phyloP scores from a whole-genome alignment of 2,797 vertebrate genomes.

The Rhynchonycteris naso region DNA sequence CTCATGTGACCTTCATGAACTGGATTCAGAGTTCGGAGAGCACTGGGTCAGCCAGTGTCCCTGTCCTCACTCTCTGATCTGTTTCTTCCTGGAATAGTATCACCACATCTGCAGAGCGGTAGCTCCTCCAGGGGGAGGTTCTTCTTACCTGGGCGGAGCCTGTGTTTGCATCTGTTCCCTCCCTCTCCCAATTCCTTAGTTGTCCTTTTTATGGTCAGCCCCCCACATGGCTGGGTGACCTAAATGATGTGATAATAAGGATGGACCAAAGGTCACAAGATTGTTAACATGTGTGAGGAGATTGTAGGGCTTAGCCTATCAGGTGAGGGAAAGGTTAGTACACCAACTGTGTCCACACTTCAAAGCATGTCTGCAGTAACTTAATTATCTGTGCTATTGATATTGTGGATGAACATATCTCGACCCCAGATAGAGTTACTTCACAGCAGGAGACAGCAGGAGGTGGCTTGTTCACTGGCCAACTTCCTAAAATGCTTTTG shows the following conservation, averaged over 20 bases:
- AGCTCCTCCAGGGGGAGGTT: neutral
- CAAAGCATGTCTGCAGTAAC: constrained; percentile 85
- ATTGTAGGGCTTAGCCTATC: constrained; percentile 84
- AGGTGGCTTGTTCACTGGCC: constrained; percentile 79
- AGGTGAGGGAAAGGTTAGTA: constrained; percentile 85
- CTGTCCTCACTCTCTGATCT: too few species aligned
- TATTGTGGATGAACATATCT: constrained; percentile 83
- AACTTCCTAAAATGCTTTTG: constrained; percentile 83
- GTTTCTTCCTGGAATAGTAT: too few species aligned
- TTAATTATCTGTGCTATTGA: constrained; percentile 87
- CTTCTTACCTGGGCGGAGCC: neutral
- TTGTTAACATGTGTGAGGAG: constrained; percentile 83
- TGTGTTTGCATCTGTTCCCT: constrained; percentile 38
- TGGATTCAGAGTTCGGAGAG: neutral
- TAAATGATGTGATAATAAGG: constrained; percentile 85
- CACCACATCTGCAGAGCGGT: neutral
- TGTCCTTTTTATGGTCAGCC: constrained; percentile 74
- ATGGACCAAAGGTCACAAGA: constrained; percentile 80
- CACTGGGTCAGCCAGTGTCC: accelerated
- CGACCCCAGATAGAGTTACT: constrained; percentile 84
- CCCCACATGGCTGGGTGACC: constrained; percentile 68
- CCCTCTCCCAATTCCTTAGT: constrained; percentile 71
- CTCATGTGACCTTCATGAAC: neutral
- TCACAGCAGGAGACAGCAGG: constrained; percentile 79
- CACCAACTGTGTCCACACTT: constrained; percentile 83